Conservation (phyloP, 2,113 vertebrate genomes). For the Gopherus evgoodei region DNA sequence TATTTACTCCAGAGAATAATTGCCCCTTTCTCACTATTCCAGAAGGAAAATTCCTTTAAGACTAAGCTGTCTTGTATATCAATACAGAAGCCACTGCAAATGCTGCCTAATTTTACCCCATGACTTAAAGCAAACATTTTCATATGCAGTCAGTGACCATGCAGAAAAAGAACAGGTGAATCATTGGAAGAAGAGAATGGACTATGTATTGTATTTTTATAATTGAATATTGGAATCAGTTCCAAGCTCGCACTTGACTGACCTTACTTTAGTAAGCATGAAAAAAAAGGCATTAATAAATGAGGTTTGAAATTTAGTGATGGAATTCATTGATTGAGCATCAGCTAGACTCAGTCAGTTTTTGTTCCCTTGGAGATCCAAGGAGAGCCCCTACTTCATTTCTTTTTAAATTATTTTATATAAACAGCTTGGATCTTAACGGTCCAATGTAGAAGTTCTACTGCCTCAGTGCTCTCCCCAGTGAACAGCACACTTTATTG, state of each 20-base stretch:
- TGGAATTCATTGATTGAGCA: neutral
- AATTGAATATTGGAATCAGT: neutral
- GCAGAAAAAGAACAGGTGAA: neutral
- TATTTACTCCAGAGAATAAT: neutral
- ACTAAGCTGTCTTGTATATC: neutral
- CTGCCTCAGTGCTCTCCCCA: slow-evolving; percentile 78
- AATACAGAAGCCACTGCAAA: neutral
- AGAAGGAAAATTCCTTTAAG: neutral
- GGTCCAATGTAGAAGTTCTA: slow-evolving; percentile 83
- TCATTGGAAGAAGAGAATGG: neutral
- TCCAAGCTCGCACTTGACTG: neutral
- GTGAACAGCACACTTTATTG: slow-evolving; percentile 76
- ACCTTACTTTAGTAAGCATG: neutral
- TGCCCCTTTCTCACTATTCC: neutral
- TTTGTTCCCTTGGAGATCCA: slow-evolving; percentile 69
- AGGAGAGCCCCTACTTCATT: slow-evolving; percentile 29
- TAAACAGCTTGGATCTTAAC: slow-evolving; percentile 78
- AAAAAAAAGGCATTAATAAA: neutral
- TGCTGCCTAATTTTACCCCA: neutral
- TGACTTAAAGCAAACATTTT: neutral
- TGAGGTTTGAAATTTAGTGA: slow-evolving; percentile 65
- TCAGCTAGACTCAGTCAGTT: neutral
- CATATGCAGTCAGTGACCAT: neutral
- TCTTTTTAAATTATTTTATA: too few relatives aligned
- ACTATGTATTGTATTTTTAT: neutral